Conservation (phyloP, 2,888 invertebrate genomes). For the Galerucella calmariensis region DNA sequence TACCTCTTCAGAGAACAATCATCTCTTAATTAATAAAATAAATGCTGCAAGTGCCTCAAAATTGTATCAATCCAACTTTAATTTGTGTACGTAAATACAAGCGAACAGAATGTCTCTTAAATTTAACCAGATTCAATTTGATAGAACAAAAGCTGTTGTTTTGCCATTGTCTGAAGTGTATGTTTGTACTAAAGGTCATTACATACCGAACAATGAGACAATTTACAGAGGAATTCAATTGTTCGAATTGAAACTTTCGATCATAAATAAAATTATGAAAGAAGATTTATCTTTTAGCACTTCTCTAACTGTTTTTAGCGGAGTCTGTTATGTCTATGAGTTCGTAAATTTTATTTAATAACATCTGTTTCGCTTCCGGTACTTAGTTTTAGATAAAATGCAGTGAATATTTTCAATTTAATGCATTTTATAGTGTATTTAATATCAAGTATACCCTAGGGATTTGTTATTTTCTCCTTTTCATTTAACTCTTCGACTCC, state of each 20-base stretch:
- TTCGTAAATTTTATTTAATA: not conserved
- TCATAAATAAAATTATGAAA: conserved; percentile 4
- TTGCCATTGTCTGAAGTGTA: conserved; percentile 15
- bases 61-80: conserved; percentile 4
- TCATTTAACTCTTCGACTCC: too few species aligned
- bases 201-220: conserved; percentile 17
- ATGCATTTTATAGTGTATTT: too few species aligned
- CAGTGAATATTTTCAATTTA: too few species aligned
- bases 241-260: conserved; percentile 17
- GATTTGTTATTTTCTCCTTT: too few species aligned
- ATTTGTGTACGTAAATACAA: conserved; percentile 1
- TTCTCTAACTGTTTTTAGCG: not conserved
- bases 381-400: too few species aligned
- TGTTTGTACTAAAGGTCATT: conserved; percentile 17
- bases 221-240: conserved; percentile 23
- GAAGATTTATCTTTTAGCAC: not conserved
- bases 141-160: conserved; percentile 16
- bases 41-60: not conserved
- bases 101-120: conserved; percentile 6
- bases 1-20: too few species aligned
- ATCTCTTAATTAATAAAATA: too few species aligned
- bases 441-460: too few species aligned
- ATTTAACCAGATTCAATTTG: conserved; percentile 17
- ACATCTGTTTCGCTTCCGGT: not conserved
- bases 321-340: not conserved